Evolutionary conservation across 2,888 invertebrate genomes (phyloP).

Genomic region (Blastobasis lacticolella): DNA sequence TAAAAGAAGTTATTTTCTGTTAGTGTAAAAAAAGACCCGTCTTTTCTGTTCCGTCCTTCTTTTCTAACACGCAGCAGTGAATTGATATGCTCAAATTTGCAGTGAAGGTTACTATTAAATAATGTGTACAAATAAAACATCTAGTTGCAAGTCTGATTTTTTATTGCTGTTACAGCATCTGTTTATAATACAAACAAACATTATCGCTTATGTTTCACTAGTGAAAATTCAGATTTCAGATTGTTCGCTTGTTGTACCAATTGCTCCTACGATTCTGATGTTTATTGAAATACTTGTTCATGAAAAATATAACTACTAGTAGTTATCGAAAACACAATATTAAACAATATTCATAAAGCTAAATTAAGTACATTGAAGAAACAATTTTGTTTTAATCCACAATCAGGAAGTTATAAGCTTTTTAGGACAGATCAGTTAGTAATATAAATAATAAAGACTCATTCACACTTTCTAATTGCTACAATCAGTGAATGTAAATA

Average conservation of each 20-base stretch:
- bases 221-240: conserved; percentile 56
- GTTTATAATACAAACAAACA: conserved; percentile 67
- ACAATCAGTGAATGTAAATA: conserved; percentile 7
- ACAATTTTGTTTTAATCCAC: neutral
- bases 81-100: too few relatives aligned
- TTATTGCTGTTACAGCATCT: conserved; percentile 71
- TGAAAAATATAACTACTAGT: too few relatives aligned
- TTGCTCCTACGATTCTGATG: conserved; percentile 19
- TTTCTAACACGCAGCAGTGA: too few relatives aligned
- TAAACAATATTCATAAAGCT: neutral
- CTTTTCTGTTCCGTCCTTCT: too few relatives aligned
- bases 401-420: neutral
- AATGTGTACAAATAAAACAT: conserved; percentile 23
- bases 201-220: conserved; percentile 56
- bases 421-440: neutral
- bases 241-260: conserved; percentile 33
- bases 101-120: too few relatives aligned
- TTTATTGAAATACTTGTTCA: too few relatives aligned
- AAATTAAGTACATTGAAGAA: too few relatives aligned
- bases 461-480: conserved; percentile 20
- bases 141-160: conserved; percentile 57
- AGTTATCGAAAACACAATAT: neutral
- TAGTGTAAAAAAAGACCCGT: too few relatives aligned
- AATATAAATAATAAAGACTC: conserved; percentile 34
- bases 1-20: too few relatives aligned